Base-by-base conservation (phyloP, 1,140 invertebrate genomes). In the Drosophila chauvacae region DNA sequence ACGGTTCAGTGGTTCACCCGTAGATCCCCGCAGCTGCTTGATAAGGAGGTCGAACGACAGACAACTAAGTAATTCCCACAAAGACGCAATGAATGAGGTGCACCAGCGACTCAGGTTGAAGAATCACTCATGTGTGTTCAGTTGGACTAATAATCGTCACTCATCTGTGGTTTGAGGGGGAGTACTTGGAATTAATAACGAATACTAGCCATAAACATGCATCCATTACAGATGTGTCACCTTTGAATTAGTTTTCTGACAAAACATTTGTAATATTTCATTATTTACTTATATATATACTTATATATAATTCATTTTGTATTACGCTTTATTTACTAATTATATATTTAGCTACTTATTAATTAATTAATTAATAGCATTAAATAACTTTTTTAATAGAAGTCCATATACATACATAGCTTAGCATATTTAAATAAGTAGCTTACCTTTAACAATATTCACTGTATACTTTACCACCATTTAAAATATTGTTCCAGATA, bases 11-110 rank as follows among this genome's bases (percentile, higher is more conserved):
- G 64, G 50, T 84, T 64, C 76, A 45, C 60, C 53, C 50, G 82
- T 81, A 63, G 55, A 86, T 86, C 78, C 82, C 82, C 78, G 30
- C n/a, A 18, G 20, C 35, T 28, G 5, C 14, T 57, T 84, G 81
- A 84, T 84, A 84, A 84, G 71, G 53, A 26, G 53, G 18, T 33
- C n/a, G 28, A 3, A 20, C n/a, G 28, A 44, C 20, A 44, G 37
- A 9, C 35, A 16, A 5, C 30, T 18, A 41, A 44, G 63, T 60
- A 35, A 77, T 61, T 61, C 63, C 63, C 73, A 50, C 20, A 13
- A 13, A 33, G 18, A 33, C 23, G 41, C 53, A 75, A 76, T 66
- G 11, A 44, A 45, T 41, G 11, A 60, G 66, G 66, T 72, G 14
- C 37, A 39, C 35, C 53, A 6, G 2, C 14, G 4, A 10, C 59